phyloP scores from a whole-genome alignment of 1,140 invertebrate genomes.

The Drosophila mojavensis region DNA sequence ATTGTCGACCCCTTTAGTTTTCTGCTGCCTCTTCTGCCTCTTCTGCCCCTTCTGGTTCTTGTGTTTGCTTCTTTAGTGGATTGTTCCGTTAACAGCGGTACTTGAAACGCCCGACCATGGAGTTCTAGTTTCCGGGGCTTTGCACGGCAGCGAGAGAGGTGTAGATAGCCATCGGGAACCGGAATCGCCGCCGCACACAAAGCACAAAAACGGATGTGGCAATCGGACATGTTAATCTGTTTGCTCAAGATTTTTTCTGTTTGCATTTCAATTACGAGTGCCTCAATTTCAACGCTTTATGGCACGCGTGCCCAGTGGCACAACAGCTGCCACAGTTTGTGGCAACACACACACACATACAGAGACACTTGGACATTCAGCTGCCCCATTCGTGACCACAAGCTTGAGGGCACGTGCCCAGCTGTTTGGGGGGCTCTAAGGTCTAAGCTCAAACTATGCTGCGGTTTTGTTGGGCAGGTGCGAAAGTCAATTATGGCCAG shows the following conservation, averaged over 20 bases:
- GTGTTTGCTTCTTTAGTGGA: conserved; percentile 11
- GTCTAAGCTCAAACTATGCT: conserved; percentile 28
- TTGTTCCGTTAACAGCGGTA: conserved; percentile 36
- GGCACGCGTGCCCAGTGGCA: conserved; percentile 39
- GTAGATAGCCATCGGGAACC: conserved; percentile 39
- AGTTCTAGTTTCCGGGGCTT: conserved; percentile 53
- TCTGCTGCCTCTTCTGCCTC: background rate
- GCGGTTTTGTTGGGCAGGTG: conserved; percentile 40
- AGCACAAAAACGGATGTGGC: conserved; percentile 49
- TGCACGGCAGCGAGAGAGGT: background rate
- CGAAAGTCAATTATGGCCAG: conserved; percentile 46
- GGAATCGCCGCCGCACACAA: conserved; percentile 46
- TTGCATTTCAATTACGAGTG: conserved; percentile 52
- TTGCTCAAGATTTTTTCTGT: conserved; percentile 9
- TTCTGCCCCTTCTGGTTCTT: background rate
- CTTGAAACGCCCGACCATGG: conserved; percentile 32
- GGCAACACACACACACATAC: background rate
- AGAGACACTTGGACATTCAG: background rate
- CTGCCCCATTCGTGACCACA: conserved; percentile 18
- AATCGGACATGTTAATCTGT: conserved; percentile 61
- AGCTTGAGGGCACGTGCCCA: conserved; percentile 27
- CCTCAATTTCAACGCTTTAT: conserved; percentile 20
- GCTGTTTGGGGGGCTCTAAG: background rate
- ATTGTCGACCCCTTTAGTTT: conserved; percentile 37
- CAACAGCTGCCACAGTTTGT: conserved; percentile 22